Evolutionary conservation across 2,797 vertebrate species (phyloP), one percentile per base, ranked within the genome.

Genomic region (Acanthornis magna): DNA sequence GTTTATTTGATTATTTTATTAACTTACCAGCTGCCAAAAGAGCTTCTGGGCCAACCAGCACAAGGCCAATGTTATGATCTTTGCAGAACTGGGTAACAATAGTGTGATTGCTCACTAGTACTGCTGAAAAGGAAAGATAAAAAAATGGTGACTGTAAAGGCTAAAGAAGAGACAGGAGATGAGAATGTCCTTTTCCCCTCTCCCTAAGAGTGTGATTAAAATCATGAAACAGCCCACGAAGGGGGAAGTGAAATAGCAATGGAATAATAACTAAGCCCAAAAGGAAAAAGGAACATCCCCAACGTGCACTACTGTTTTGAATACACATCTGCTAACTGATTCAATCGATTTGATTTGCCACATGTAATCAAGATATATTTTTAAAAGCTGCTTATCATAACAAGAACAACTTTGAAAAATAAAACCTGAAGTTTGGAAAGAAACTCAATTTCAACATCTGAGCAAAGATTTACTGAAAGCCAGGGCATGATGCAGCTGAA

Each of bases 41-140:
- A 34, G 97, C 97, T 96, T 99, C 98, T 6, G 98, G 98, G 42
- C 98, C 98, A 5, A 99, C 98, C 67, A 98, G 97, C 7, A 99
- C 98, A 73, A 99, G 97, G 12, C 98, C 98, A 57, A 98, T 98
- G 20, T 98, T 98, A 85, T 99, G 98, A 63, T 98, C 98, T 96
- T 99, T 99, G 86, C 98, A 99, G 98, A 98, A 99, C 97, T 98
- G 98, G 75, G 97, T 98, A 89, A 99, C 92, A 91, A 99, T 98
- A 57, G 97, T 40, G 91, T 98, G 98, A 92, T 99, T 99, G 87
- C 98, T 99, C 85, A 98, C 97, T 18, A 98, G 98, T 16, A 99
- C 98, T 96, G 98, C 98, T 98, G 97, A 74, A 94, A 92, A 36
- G 18, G 45, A 81, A 88, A 76, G 85, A 50, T 6, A 67, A 58